Conservation (phyloP, 1,140 invertebrate genomes). For the Leptopilina boulardi region DNA sequence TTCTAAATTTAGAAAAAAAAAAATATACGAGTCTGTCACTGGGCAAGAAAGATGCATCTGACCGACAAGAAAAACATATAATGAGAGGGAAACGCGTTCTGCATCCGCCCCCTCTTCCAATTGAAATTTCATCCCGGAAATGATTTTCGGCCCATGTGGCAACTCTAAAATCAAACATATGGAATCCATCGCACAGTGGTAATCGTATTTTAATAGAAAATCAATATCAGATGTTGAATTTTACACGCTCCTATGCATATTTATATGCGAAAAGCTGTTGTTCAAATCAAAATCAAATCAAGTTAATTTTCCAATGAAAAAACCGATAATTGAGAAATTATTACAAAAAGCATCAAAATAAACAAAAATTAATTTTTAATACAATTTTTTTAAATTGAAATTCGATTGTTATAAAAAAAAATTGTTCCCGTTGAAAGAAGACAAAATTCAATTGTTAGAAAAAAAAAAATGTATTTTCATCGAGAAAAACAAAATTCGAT, state of each 20-base stretch:
- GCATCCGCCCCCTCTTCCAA: slow-evolving; percentile 6
- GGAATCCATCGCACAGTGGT: background rate
- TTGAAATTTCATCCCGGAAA: slow-evolving; percentile 25
- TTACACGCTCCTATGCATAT: slow-evolving; percentile 11
- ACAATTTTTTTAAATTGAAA: background rate
- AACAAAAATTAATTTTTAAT: too few relatives aligned
- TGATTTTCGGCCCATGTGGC: slow-evolving; percentile 13
- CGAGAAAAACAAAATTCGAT: background rate
- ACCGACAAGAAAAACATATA: slow-evolving; percentile 4
- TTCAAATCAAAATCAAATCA: slow-evolving; percentile 8
- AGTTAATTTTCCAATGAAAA: too few relatives aligned
- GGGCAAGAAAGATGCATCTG: background rate
- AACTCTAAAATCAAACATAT: background rate
- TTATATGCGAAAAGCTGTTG: slow-evolving; percentile 23
- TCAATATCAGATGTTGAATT: slow-evolving; percentile 2
- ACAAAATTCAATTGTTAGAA: too few relatives aligned
- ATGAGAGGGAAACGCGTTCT: background rate
- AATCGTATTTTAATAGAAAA: slow-evolving; percentile 19
- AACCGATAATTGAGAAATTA: background rate
- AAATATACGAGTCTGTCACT: background rate
- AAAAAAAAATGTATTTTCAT: too few relatives aligned
- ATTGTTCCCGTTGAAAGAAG: too few relatives aligned
- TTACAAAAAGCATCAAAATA: too few relatives aligned
- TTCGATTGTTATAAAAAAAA: too few relatives aligned
- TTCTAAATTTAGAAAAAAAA: slow-evolving; percentile 1